Percentiles rank a stretch among this genome's conserved stretches.
These are phyloP conservation scores for Pantelozetes paolii DNA, from an alignment of 2,888 invertebrate species.

Conservation along the genomic window DNA sequence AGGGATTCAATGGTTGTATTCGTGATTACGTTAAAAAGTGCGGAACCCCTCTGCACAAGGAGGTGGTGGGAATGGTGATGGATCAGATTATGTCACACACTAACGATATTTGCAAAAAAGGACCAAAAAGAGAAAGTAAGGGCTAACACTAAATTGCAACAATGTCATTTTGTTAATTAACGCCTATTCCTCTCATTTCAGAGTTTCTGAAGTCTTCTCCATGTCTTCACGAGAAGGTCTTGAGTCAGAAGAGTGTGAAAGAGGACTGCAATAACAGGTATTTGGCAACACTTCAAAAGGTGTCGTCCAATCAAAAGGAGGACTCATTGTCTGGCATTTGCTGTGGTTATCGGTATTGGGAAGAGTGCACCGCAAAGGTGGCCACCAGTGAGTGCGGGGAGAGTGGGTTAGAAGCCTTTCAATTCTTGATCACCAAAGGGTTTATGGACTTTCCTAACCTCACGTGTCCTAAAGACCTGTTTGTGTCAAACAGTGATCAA, in stretches of 20 bases:
- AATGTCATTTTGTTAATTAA: too few relatives aligned
- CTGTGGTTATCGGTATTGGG: conserved; percentile 3
- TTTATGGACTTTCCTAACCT: conserved; percentile 13
- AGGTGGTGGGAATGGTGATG: conserved; percentile 10
- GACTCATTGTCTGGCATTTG: neutral
- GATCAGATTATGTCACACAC: conserved; percentile 33
- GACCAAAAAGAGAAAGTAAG: conserved; percentile 27
- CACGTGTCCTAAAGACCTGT: conserved; percentile 8
- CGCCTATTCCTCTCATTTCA: too few relatives aligned
- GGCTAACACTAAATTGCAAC: too few relatives aligned
- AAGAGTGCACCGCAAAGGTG: neutral
- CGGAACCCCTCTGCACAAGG: conserved; percentile 37
- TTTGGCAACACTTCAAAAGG: neutral
- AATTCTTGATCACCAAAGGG: neutral
- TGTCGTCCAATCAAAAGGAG: neutral
- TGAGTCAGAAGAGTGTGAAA: conserved; percentile 2
- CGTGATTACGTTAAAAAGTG: conserved; percentile 32
- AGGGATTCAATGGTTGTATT: conserved; percentile 12
- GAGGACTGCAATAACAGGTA: conserved; percentile 11
- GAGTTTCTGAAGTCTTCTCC: conserved; percentile 3
- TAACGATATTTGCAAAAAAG: conserved; percentile 24
- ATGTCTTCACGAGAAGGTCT: conserved; percentile 3
- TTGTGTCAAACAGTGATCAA: neutral
- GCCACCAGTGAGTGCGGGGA: neutral
- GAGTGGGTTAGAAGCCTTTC: neutral